Conservation (phyloP, 2,888 invertebrate genomes). For the Allygus modestus region DNA sequence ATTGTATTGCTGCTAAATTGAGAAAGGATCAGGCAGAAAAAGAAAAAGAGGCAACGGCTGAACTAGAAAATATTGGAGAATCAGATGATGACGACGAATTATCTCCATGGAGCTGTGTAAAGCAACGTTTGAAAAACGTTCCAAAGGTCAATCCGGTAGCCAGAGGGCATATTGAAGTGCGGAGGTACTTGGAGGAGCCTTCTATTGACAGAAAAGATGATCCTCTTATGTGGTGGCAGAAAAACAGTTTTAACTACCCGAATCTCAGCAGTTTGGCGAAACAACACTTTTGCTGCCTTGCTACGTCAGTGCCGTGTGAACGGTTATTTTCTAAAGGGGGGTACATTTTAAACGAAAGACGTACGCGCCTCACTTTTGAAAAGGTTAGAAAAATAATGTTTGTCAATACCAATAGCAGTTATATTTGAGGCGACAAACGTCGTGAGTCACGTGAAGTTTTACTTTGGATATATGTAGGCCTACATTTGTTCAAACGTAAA, state of each 20-base stretch:
- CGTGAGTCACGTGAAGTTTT: too few species aligned
- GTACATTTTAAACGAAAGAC: background rate
- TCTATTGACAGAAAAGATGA: background rate
- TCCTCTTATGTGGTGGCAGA: background rate
- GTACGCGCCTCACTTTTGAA: background rate
- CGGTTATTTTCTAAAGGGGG: background rate
- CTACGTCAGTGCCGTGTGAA: conserved; percentile 2
- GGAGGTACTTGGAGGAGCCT: conserved; percentile 1
- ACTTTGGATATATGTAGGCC: too few species aligned
- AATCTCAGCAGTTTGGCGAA: background rate
- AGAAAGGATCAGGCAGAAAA: background rate
- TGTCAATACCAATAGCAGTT: background rate
- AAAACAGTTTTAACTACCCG: background rate
- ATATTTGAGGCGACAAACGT: too few species aligned
- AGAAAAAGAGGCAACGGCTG: background rate
- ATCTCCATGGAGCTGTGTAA: background rate
- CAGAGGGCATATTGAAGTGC: background rate
- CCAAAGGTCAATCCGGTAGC: background rate
- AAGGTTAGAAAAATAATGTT: background rate
- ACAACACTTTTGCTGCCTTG: background rate
- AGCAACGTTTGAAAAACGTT: background rate
- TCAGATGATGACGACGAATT: background rate
- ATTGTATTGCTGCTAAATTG: background rate
- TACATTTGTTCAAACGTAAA: too few species aligned
- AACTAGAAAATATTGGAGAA: background rate